Percentiles rank a stretch among this genome's conserved stretches.
Evolutionary conservation across 2,888 invertebrate genomes (phyloP).

Genomic region (Hypselothyrea guttata): DNA sequence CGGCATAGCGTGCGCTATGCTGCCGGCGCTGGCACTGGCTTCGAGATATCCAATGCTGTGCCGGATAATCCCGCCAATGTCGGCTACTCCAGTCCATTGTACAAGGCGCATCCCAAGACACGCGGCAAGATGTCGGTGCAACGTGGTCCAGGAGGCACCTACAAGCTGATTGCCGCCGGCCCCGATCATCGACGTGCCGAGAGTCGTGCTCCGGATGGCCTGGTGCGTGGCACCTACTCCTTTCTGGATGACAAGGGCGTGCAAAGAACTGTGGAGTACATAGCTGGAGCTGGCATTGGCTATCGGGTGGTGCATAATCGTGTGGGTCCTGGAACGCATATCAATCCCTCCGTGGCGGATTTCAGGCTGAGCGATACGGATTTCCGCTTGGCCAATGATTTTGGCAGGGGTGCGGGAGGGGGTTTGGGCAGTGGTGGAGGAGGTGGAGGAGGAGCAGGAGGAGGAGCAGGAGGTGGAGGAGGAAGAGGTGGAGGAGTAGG

Average conservation of each 20-base stretch:
- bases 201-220: conserved; percentile 87
- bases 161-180: conserved; percentile 89
- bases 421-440: conserved; percentile 53
- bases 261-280: conserved; percentile 90
- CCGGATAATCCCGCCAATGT: conserved; percentile 85
- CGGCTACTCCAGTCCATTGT: conserved; percentile 86
- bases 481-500: conserved; percentile 1
- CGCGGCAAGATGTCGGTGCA: conserved; percentile 89
- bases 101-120: conserved; percentile 85
- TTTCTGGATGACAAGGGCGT: conserved; percentile 90
- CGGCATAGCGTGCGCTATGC: conserved; percentile 89
- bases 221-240: conserved; percentile 90
- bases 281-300: conserved; percentile 89
- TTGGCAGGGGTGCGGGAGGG: conserved; percentile 72
- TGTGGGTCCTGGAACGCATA: conserved; percentile 84
- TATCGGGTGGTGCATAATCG: conserved; percentile 88
- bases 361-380: conserved; percentile 82
- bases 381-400: conserved; percentile 78
- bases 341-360: conserved; percentile 83
- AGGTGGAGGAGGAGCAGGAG: conserved; percentile 7
- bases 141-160: conserved; percentile 88
- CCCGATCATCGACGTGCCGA: conserved; percentile 90
- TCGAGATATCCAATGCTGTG: conserved; percentile 88
- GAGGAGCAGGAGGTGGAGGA: conserved; percentile 8
- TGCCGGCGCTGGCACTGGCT: conserved; percentile 89